phyloP scores from a whole-genome alignment of 2,888 invertebrate species.

The Cephus runcator region DNA sequence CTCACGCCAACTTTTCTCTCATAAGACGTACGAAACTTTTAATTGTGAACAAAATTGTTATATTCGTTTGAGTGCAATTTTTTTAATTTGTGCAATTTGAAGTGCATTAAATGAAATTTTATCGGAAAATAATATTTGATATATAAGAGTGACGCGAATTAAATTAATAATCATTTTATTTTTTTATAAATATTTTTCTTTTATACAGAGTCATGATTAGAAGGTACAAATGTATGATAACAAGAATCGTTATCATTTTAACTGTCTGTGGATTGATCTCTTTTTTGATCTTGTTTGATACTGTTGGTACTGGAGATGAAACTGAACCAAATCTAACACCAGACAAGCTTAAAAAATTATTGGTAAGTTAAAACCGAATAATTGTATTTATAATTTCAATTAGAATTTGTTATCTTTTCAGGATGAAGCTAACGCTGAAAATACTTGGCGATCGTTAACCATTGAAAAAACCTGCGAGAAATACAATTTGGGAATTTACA shows the following conservation, averaged over 20 bases:
- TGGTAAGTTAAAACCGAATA: constrained; percentile 27
- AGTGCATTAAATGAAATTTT: neutral
- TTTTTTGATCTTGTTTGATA: constrained; percentile 3
- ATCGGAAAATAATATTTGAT: neutral
- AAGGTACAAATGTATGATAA: constrained; percentile 6
- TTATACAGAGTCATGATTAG: constrained; percentile 1
- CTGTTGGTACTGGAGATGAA: constrained; percentile 2
- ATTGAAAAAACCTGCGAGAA: constrained; percentile 57
- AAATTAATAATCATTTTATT: no score
- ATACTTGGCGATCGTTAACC: constrained; percentile 61
- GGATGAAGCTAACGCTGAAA: constrained; percentile 65
- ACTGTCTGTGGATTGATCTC: neutral
- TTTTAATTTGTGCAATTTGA: neutral
- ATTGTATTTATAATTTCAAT: neutral
- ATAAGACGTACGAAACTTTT: neutral
- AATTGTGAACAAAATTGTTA: neutral
- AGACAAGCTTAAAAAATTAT: constrained; percentile 18
- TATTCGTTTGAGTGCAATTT: neutral
- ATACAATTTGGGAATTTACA: constrained; percentile 62
- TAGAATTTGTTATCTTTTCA: constrained; percentile 29
- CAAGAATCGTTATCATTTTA: neutral
- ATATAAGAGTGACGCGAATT: neutral
- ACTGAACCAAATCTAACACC: constrained; percentile 5
- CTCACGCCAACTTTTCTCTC: neutral
- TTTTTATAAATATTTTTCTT: neutral